These are phyloP conservation scores for Vulpes vulpes DNA, from an alignment of 2,113 vertebrate genomes.

Conservation along the genomic window DNA sequence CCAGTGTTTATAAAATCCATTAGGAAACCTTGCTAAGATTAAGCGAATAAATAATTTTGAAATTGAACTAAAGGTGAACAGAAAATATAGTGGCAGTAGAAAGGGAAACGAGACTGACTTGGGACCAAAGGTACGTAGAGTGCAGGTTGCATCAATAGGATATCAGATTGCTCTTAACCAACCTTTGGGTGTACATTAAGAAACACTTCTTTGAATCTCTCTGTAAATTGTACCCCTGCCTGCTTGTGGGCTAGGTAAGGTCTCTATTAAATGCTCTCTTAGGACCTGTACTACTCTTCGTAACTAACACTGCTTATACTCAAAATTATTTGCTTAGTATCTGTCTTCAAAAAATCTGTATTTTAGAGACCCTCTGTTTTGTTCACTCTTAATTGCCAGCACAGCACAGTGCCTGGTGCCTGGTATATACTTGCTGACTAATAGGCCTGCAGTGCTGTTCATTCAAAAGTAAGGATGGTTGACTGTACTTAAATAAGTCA, in stretches of 20 bases:
- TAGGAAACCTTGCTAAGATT: background rate
- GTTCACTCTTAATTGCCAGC: background rate
- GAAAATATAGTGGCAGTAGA: background rate
- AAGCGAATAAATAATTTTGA: conserved; percentile 29
- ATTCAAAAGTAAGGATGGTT: background rate
- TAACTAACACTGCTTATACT: background rate
- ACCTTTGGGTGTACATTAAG: background rate
- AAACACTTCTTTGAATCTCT: background rate
- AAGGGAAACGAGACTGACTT: background rate
- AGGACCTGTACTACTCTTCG: background rate
- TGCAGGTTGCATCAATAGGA: background rate
- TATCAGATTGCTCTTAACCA: background rate
- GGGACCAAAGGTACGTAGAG: background rate
- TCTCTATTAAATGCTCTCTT: background rate
- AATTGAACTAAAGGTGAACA: background rate
- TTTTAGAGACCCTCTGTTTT: background rate
- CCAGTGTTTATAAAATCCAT: background rate
- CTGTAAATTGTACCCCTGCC: background rate
- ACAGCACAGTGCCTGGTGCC: background rate
- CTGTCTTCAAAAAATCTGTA: background rate
- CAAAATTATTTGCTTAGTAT: background rate
- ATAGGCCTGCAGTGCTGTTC: background rate
- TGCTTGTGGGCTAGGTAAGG: background rate
- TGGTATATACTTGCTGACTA: background rate
- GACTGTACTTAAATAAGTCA: background rate